Conservation (phyloP, 2,888 invertebrate genomes). For the Hydrotaea diabolus region DNA sequence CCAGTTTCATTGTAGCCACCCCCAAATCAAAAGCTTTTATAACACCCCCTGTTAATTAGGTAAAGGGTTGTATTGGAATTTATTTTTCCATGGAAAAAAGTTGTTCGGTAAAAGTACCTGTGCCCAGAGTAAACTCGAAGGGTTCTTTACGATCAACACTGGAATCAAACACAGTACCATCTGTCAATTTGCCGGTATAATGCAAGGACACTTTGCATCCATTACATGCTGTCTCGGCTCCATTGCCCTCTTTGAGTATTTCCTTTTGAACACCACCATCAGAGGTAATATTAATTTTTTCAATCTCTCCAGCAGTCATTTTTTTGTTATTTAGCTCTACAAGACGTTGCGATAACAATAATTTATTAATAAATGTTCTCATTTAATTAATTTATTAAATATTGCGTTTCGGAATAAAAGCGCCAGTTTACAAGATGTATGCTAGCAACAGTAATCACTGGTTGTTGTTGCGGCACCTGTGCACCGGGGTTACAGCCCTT, state of each 20-base stretch:
- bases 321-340: background rate
- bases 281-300: constrained; percentile 76
- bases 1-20: constrained; percentile 95
- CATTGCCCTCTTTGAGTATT: constrained; percentile 85
- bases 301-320: constrained; percentile 34
- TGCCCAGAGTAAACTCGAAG: constrained; percentile 93
- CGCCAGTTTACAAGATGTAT: too few species aligned
- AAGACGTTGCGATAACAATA: too few species aligned
- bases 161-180: constrained; percentile 96
- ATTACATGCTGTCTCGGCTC: constrained; percentile 85
- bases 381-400: too few species aligned
- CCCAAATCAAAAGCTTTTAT: constrained; percentile 98
- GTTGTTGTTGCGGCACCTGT: too few species aligned
- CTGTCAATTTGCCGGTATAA: constrained; percentile 92
- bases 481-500: too few species aligned
- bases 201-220: constrained; percentile 90
- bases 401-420: too few species aligned
- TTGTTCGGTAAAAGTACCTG: constrained; percentile 83
- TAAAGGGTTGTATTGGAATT: background rate
- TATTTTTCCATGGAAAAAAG: constrained; percentile 8
- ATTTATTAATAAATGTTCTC: too few species aligned
- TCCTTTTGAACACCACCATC: constrained; percentile 79
- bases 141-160: constrained; percentile 91
- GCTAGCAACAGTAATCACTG: too few species aligned
- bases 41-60: constrained; percentile 85